Base-by-base conservation (phyloP, 2,113 vertebrate species). In the Trichomycterus rosablanca region DNA sequence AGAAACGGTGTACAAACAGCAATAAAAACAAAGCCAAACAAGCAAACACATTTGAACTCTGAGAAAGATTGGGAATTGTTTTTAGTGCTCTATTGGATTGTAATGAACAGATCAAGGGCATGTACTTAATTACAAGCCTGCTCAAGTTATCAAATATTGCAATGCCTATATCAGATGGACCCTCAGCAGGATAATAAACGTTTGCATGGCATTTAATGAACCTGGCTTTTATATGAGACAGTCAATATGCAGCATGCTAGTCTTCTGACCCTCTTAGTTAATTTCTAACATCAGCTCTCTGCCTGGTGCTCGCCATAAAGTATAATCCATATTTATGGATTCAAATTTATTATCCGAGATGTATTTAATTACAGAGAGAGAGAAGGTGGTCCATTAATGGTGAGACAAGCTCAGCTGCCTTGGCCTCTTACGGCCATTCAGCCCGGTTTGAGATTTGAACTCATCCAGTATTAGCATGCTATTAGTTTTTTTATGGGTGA, bases 401-500 rank as follows among this genome's bases (percentile, higher is more conserved):
- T 30, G 42, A 11, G 18, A 74, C 37, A 53, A 63, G 63, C 78
- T 71, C 73, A 55, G 76, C 78, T 79, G 44, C 71, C 68, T 28
- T 69, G 67, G 71, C 63, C 76, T 68, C 69, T 15, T 24, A 62
- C 20, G 46, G 76, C 76, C 59, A 74, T 55, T 79, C 22, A 49
- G 73, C 71, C 28, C 55, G 76, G 80, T 79, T 76, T 72, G 70
- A n/a, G 76, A 76, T 67, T 74, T 82, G 78, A 79, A 75, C 76
- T 76, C 74, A 74, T 71, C 80, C 70, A 58, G 71, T 76, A 84
- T 86, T 84, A 87, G 76, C 76, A 78, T 80, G 77, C 76, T 77
- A 85, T 84, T 86, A 83, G 79, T n/a, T 73, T 86, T 43, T 87
- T 87, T 85, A 86, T 83, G 77, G 81, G 75, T 66, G 74, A 76